Evolutionary conservation across 1,140 invertebrate species (phyloP).

Genomic region (Drosophila takahashii): DNA sequence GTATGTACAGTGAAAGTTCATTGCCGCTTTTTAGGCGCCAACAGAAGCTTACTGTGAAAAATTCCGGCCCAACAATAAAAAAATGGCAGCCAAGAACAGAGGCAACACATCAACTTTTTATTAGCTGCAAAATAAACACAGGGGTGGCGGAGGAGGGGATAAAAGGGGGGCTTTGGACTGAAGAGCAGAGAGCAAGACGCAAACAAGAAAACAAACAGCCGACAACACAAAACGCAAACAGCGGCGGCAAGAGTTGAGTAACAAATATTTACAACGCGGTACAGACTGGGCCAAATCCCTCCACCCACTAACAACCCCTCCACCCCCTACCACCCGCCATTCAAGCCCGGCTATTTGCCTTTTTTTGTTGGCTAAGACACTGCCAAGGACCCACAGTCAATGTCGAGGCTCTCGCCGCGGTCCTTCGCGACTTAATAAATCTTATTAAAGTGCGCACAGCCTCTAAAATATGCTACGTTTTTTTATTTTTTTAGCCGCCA

Average conservation of each 20-base stretch:
- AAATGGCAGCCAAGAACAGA: slow-evolving; percentile 31
- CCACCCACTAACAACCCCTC: not conserved
- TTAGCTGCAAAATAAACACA: slow-evolving; percentile 69
- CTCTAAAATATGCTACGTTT: slow-evolving; percentile 65
- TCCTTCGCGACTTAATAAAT: slow-evolving; percentile 72
- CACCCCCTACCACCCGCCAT: not conserved
- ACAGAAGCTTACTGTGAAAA: slow-evolving; percentile 42
- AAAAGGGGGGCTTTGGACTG: not conserved
- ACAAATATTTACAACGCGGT: slow-evolving; percentile 76
- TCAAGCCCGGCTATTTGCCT: slow-evolving; percentile 39
- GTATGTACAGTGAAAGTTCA: slow-evolving; percentile 50
- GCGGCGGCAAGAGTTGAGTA: slow-evolving; percentile 73
- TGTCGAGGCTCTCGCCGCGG: slow-evolving; percentile 37
- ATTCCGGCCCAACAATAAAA: slow-evolving; percentile 18
- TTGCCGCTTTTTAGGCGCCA: slow-evolving; percentile 57
- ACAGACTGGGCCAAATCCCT: slow-evolving; percentile 15
- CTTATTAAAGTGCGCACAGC: slow-evolving; percentile 74
- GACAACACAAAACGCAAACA: slow-evolving; percentile 67
- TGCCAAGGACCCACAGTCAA: slow-evolving; percentile 59
- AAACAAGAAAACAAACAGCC: slow-evolving; percentile 68
- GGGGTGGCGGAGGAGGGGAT: too few relatives aligned
- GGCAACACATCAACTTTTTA: slow-evolving; percentile 75
- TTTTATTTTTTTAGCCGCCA: slow-evolving; percentile 29
- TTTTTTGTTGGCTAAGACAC: slow-evolving; percentile 55
- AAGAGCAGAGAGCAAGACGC: slow-evolving; percentile 23